A percentile compares a stretch with the other conserved stretches of the same genome.
phyloP scores from a whole-genome alignment of 2,797 vertebrate genomes.

The Mionectes olivaceus region DNA sequence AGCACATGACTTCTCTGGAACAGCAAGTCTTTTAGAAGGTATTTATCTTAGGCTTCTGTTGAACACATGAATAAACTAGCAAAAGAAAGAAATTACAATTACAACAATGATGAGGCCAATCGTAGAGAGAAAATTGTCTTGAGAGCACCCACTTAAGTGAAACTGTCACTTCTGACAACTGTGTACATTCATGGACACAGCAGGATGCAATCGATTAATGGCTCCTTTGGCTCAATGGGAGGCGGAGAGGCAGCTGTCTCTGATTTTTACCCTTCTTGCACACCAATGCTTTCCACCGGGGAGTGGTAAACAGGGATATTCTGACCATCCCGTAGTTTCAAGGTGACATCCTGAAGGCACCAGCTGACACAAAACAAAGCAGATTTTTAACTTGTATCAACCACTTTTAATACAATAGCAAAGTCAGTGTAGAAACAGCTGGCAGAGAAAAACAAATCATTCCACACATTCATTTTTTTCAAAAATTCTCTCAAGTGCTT shows the following conservation, averaged over 20 bases:
- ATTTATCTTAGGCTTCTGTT: slow-evolving; percentile 19
- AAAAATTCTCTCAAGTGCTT: background rate
- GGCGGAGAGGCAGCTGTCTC: background rate
- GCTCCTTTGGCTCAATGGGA: background rate
- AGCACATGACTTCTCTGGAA: background rate
- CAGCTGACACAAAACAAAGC: slow-evolving; percentile 66
- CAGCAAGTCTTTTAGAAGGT: background rate
- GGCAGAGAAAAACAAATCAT: background rate
- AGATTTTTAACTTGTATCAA: background rate
- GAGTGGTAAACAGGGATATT: slow-evolving; percentile 62
- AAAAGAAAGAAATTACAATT: background rate
- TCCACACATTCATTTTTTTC: background rate
- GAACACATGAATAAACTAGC: background rate
- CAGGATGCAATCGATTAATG: background rate
- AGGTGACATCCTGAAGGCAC: slow-evolving; percentile 75
- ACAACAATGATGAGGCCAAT: background rate
- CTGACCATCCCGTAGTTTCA: slow-evolving; percentile 74
- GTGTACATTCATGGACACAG: background rate
- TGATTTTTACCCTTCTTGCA: background rate
- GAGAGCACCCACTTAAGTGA: background rate
- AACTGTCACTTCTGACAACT: background rate
- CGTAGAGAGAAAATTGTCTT: background rate
- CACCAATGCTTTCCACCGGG: background rate
- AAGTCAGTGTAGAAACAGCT: background rate
- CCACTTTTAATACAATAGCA: background rate